Conservation (phyloP, 2,113 vertebrate genomes). For the Grantiella picta region DNA sequence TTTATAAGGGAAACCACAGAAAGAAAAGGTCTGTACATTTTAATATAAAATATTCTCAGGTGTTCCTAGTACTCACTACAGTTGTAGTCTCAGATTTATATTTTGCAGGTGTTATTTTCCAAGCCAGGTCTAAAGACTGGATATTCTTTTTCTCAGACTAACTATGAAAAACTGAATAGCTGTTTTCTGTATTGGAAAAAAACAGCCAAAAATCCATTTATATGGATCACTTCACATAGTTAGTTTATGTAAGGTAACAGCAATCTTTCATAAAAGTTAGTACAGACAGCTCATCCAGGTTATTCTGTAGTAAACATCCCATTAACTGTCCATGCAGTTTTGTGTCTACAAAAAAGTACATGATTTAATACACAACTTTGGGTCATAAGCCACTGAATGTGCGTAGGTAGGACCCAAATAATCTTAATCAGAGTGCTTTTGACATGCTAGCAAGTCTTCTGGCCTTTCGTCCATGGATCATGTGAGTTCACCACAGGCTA, state of each 20-base stretch:
- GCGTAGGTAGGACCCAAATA: background rate
- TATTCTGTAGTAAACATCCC: background rate
- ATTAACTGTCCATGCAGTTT: background rate
- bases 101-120: slow-evolving; percentile 14
- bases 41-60: background rate
- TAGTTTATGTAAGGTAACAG: slow-evolving; percentile 3
- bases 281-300: background rate
- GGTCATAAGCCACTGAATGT: background rate
- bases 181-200: background rate
- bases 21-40: background rate
- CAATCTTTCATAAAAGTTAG: slow-evolving; percentile 7
- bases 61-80: background rate
- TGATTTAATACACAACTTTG: background rate
- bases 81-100: background rate
- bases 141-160: background rate
- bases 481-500: background rate
- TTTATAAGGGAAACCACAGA: background rate
- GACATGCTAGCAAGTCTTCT: slow-evolving; percentile 1
- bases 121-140: background rate
- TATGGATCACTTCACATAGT: background rate
- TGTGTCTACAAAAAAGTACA: background rate
- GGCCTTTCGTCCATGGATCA: slow-evolving; percentile 14
- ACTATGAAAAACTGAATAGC: background rate
- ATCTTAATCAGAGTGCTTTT: slow-evolving; percentile 7
- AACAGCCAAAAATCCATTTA: background rate